Conservation (phyloP, 2,113 vertebrate genomes). For the Hyla sarda region DNA sequence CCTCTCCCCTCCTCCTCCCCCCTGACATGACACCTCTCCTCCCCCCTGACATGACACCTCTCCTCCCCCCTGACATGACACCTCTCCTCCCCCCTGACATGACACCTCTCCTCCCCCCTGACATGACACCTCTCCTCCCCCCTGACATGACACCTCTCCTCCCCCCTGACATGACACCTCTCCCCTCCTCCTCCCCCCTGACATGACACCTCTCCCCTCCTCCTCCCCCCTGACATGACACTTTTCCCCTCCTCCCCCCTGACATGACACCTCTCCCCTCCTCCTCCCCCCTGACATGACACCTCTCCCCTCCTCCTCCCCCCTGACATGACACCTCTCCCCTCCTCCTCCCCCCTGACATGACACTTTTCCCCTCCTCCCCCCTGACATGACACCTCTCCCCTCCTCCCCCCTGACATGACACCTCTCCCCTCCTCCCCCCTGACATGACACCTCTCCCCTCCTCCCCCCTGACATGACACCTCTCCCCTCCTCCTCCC, state of each 20-base stretch:
- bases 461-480: constrained; percentile 7
- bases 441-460: background rate
- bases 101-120: too few relatives aligned
- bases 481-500: too few relatives aligned
- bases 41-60: too few relatives aligned
- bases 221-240: background rate
- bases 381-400: background rate
- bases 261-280: too few relatives aligned
- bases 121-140: too few relatives aligned
- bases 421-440: constrained; percentile 22
- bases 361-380: background rate
- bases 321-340: background rate
- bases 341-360: too few relatives aligned
- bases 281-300: too few relatives aligned
- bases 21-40: too few relatives aligned
- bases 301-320: too few relatives aligned
- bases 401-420: background rate
- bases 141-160: background rate
- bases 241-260: background rate
- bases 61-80: too few relatives aligned
- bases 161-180: background rate
- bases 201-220: background rate
- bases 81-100: too few relatives aligned
- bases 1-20: too few relatives aligned
- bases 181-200: background rate